Evolutionary conservation across 2,888 invertebrate species (phyloP), one percentile per base, ranked within the genome.

Genomic region (Agriotes lineatus): DNA sequence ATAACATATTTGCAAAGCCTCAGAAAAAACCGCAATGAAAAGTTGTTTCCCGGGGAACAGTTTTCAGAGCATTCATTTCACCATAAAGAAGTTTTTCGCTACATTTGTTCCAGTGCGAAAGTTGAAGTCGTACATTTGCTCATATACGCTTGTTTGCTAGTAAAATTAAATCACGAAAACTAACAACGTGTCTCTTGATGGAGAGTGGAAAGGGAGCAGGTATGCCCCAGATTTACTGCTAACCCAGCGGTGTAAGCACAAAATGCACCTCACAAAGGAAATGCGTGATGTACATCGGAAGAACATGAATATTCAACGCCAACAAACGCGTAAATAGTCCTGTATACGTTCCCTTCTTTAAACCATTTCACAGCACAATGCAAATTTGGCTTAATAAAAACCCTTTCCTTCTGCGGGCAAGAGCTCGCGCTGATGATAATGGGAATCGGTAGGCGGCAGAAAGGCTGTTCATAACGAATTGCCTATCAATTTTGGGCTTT

Each of bases 211-310:
- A n/a, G n/a, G 37, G 14, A 6, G 48, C 25, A 20, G 22, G 18
- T 39, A 7, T 44, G 30, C 10, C 18, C 39, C 22, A 42, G 37
- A 54, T 42, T 62, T 37, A 19, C 18, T 18, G 19, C 18, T 42
- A 25, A 54, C 35, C 35, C 60, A 45, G 35, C 37, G 42, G 42
- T 52, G 56, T 59, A 18, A 14, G 39, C 9, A 60, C 59, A 67
- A 61, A 61, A 60, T 60, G 60, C 67, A 67, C 54, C 54, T 52
- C 45, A 67, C 67, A 67, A 67, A 61, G 67, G 60, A 67, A 67
- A 67, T 60, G 44, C 45, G 67, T 60, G 44, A 19, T 22, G 54
- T 61, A 56, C 52, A 42, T 35, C 67, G 67, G 67, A 67, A 60
- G 45, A 14, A 56, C 67, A 67, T 67, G 60, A 67, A 60, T 67